Evolutionary conservation across 64 coral and sea anemone species (phyloP).

Genomic region (Dendrophyllia cribrosa): DNA sequence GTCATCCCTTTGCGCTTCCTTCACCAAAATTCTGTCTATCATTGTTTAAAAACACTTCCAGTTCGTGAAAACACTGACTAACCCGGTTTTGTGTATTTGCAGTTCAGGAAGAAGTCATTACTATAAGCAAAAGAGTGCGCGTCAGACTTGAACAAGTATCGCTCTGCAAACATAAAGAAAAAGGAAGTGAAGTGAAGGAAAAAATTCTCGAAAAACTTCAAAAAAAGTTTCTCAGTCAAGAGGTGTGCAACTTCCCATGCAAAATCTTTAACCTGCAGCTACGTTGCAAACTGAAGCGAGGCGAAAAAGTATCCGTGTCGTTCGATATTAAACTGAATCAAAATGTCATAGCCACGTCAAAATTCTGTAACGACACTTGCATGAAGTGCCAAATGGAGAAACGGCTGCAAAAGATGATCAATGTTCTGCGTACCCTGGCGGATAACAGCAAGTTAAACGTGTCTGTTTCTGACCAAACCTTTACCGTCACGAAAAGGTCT

Average conservation of each 20-base stretch:
- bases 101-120: background rate
- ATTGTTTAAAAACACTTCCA: no score
- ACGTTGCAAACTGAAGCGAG: slow-evolving; percentile 35
- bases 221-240: slow-evolving; percentile 55
- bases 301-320: slow-evolving; percentile 33
- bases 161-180: background rate
- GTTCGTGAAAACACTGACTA: background rate
- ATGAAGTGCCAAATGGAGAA: slow-evolving; percentile 78
- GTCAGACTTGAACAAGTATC: background rate
- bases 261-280: slow-evolving; percentile 31
- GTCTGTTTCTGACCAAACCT: slow-evolving; percentile 62
- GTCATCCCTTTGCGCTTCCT: no score
- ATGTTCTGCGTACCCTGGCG: slow-evolving; percentile 54
- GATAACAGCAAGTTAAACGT: slow-evolving; percentile 69
- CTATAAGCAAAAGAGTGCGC: background rate
- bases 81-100: background rate
- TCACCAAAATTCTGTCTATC: no score
- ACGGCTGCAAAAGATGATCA: slow-evolving; percentile 67
- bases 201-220: slow-evolving; percentile 51
- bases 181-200: slow-evolving; percentile 3
- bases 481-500: slow-evolving; percentile 36
- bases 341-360: slow-evolving; percentile 39
- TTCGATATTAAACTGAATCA: slow-evolving; percentile 77
- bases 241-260: slow-evolving; percentile 74
- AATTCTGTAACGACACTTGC: slow-evolving; percentile 77